A percentile compares a stretch with the other conserved stretches of the same genome.
phyloP scores from a whole-genome alignment of 2,888 invertebrate genomes.

The Imbricaverruca yamaguchii region DNA sequence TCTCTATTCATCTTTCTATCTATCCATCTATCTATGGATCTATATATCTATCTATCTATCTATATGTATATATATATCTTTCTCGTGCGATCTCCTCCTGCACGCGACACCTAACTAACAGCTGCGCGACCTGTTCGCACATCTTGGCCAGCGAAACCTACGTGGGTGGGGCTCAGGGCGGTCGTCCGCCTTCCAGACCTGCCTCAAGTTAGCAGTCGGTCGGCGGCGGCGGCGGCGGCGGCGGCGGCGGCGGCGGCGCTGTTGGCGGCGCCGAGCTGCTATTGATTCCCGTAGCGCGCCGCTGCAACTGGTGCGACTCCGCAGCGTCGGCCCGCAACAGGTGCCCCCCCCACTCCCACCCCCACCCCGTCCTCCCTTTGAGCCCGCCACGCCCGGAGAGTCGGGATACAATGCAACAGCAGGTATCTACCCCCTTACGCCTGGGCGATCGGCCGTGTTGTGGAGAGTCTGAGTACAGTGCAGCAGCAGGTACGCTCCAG shows the following conservation, averaged over 20 bases:
- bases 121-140: too few species aligned
- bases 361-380: background rate
- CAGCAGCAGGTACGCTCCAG: too few species aligned
- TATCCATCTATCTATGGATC: too few species aligned
- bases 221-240: background rate
- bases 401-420: too few species aligned
- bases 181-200: background rate
- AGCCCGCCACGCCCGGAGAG: too few species aligned
- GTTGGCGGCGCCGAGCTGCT: background rate
- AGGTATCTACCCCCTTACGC: too few species aligned
- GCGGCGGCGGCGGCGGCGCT: constrained; percentile 3
- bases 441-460: too few species aligned
- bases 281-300: constrained; percentile 6
- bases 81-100: background rate
- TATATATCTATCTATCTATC: too few species aligned
- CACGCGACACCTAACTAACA: too few species aligned
- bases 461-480: too few species aligned
- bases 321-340: background rate
- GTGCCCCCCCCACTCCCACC: background rate
- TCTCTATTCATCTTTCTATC: too few species aligned
- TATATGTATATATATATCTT: background rate
- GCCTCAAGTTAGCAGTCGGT: background rate
- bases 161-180: background rate
- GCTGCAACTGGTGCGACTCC: constrained; percentile 1
- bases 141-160: too few species aligned